A percentile compares a stretch with the other conserved stretches of the same genome.
phyloP scores from a whole-genome alignment of 2,888 invertebrate genomes.

The Melinaea menophilus region DNA sequence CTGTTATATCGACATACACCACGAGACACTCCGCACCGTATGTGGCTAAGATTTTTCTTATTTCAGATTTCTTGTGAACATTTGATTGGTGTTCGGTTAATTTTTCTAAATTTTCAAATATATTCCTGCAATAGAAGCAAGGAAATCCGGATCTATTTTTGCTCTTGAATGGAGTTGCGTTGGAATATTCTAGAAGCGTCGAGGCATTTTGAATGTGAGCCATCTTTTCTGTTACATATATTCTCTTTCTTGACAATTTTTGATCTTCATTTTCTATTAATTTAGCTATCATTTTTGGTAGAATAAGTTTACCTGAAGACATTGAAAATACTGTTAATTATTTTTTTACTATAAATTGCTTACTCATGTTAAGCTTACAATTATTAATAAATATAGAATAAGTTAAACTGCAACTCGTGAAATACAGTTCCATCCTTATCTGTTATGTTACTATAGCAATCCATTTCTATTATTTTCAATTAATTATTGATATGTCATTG shows the following conservation, averaged over 20 bases:
- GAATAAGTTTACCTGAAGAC: conserved; percentile 44
- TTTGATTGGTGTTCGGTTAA: conserved; percentile 44
- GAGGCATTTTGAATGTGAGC: conserved; percentile 52
- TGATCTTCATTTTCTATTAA: conserved; percentile 27
- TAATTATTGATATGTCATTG: no score
- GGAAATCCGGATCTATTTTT: conserved; percentile 56
- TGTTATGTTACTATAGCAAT: no score
- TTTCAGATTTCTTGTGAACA: conserved; percentile 44
- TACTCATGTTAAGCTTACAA: no score
- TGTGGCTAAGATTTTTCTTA: conserved; percentile 43
- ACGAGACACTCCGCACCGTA: conserved; percentile 56
- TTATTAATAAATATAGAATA: no score
- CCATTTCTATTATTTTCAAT: no score
- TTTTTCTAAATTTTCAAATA: conserved; percentile 47
- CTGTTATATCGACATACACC: conserved; percentile 59
- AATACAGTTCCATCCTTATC: no score
- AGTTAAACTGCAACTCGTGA: no score
- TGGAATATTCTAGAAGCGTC: conserved; percentile 51
- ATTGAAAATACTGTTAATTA: not conserved
- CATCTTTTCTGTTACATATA: conserved; percentile 51
- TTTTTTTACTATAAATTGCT: no score
- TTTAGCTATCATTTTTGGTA: conserved; percentile 41
- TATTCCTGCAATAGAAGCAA: conserved; percentile 58
- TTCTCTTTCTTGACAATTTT: conserved; percentile 23
- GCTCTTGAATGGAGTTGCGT: conserved; percentile 57